Evolutionary conservation across 2,797 vertebrate species (phyloP), one percentile per base, ranked within the genome.

Genomic region (Lacerta viridis): DNA sequence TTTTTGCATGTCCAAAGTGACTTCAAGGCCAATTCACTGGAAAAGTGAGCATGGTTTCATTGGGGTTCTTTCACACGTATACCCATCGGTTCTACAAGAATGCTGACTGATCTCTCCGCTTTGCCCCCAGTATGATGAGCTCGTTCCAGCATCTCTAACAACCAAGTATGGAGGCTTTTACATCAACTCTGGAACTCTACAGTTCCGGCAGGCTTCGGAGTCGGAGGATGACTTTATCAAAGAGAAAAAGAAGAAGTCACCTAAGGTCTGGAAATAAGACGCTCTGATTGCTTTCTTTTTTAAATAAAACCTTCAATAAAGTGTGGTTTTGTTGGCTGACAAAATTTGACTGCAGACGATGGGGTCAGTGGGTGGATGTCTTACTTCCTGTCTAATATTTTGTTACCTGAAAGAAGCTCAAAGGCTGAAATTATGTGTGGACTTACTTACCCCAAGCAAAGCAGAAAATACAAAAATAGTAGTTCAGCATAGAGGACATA

Each of bases 121-220:
- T 89, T 39, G 0, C 84, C 88, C 93, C 79, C 91, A 98, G 97
- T 99, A 99, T 0, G 99, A 99, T 74, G 99, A 99, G 91, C 98
- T 99, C 17, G 99, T 99, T 88, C 99, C 99, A 0, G 98, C 98
- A 68, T 98, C 98, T 86, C 97, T 99, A 89, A 98, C 97, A 4
- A 99, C 99, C 0, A 98, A 98, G 89, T 97, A 97, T 1, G 99
- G 99, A 90, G 99, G 99, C 7, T 99, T 99, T 96, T 99, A 99
- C 88, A 97, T 99, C 91, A 99, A 99, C 94, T 98, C 98, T 0
- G 99, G 99, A 50, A 96, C 98, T 0, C 97, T 99, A 83, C 98
- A 99, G 20, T 99, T 99, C 94, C 97, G 98, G 29, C 97, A 97
- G 33, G 97, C 97, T 0, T 99, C 98, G 0, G 99, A 98, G 79